Base-by-base conservation (phyloP, 2,888 invertebrate species). In the Lasioglossum calceatum region DNA sequence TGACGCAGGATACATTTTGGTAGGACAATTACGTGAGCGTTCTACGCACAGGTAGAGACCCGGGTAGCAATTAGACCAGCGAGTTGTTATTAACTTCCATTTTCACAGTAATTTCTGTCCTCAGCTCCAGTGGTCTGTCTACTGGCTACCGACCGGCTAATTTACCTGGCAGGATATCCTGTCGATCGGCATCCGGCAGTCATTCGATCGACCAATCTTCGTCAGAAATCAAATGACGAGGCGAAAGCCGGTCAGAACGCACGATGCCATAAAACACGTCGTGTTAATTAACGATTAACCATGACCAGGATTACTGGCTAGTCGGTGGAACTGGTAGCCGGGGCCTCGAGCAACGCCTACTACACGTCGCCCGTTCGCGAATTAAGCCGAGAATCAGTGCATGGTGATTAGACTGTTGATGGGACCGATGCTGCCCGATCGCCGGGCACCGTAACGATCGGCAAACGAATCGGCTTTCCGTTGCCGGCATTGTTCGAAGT, bases 321-420 rank as follows among this genome's bases (percentile, higher is more conserved):
- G 88, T 88, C 86, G 81, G 82, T 90, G 84, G 89, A 92, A 92
- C 91, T 89, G 87, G 88, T 87, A 86, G 89, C 79, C 84, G 85
- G 80, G 42, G 84, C 73, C 81, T 86, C 87, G 85, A 84, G 81
- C 82, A 78, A 90, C 91, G 82, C 91, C 87, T 89, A 86, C 88
- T 82, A 85, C 89, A 84, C 89, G 78, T 86, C 87, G 84, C 84
- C 87, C 86, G 61, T 61, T 61, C 61, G 88, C 85, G 89, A 92
- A 93, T 93, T 93, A 92, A 91, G 87, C 89, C 85, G 85, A 87
- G 92, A 93, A 93, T 93, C 93, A 93, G 92, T 92, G 92, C 93
- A 85, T 90, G 90, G 89, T 92, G 93, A 93, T 93, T 93, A 93
- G 92, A 91, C 89, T 86, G 92, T 90, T 91, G 92, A 93, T 92